Percentiles rank a stretch among this genome's conserved stretches.
phyloP scores from a whole-genome alignment of 2,797 vertebrate species.

The Holocentrus rufus region DNA sequence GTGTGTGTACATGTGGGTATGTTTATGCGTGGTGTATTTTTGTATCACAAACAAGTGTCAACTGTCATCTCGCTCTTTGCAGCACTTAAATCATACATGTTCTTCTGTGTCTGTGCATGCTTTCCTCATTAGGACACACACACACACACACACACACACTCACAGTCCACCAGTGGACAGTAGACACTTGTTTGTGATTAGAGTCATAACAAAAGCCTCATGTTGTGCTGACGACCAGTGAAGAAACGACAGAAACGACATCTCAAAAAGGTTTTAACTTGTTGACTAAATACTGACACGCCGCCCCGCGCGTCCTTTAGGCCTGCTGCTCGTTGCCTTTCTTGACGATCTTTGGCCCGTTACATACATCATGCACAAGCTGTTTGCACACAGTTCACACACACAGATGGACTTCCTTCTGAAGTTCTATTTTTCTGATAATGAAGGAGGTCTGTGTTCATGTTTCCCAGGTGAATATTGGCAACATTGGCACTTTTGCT shows the following conservation, averaged over 20 bases:
- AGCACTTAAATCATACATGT: not conserved
- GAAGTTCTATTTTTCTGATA: no score
- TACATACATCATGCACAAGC: no score
- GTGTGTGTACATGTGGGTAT: not conserved
- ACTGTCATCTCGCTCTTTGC: not conserved
- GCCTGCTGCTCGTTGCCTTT: no score
- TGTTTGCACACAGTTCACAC: no score
- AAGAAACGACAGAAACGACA: constrained; percentile 25
- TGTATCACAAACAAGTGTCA: not conserved
- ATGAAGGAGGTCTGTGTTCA: no score
- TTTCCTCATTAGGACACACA: no score
- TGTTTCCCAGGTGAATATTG: no score
- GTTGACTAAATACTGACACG: constrained; percentile 46
- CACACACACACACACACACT: constrained; percentile 3
- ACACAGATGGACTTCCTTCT: no score
- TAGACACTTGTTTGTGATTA: constrained; percentile 31
- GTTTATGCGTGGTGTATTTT: constrained; percentile 5
- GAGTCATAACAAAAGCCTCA: constrained; percentile 57
- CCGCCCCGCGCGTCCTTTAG: not conserved
- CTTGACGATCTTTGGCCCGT: no score
- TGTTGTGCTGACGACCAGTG: constrained; percentile 33
- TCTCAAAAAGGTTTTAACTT: constrained; percentile 27
- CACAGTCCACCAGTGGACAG: no score
- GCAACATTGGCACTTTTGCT: no score
- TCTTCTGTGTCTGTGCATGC: not conserved